Conservation (phyloP, 2,797 vertebrate genomes). For the Micrastur ruficollis region DNA sequence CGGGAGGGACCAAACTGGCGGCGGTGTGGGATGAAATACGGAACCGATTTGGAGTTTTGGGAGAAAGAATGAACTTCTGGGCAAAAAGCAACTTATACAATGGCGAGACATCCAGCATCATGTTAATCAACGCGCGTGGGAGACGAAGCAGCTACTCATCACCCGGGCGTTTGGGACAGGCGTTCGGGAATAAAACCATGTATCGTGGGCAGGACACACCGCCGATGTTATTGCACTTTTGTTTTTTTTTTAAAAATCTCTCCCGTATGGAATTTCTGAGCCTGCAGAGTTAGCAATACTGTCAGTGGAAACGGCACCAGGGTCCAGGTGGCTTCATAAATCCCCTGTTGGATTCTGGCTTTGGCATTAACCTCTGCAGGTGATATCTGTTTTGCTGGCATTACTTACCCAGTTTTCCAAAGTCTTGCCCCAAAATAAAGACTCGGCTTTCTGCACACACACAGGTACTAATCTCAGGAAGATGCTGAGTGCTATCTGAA, state of each 20-base stretch:
- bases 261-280: neutral
- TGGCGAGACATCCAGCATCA: neutral
- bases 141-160: neutral
- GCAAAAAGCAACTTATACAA: neutral
- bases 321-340: neutral
- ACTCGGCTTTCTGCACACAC: neutral
- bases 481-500: neutral
- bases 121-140: accelerated
- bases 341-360: neutral
- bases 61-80: neutral
- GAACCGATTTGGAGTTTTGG: neutral
- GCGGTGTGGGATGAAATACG: neutral
- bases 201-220: neutral
- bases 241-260: neutral
- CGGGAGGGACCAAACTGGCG: neutral
- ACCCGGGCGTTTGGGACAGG: accelerated
- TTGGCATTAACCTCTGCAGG: neutral
- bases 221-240: neutral
- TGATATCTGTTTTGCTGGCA: neutral
- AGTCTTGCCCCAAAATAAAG: neutral
- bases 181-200: neutral
- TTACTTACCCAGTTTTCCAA: neutral
- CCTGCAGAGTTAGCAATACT: neutral
- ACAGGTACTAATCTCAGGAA: neutral
- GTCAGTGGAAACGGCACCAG: neutral